These are phyloP conservation scores for Notamacropus eugenii DNA, from an alignment of 2,797 vertebrate species.

Conservation along the genomic window DNA sequence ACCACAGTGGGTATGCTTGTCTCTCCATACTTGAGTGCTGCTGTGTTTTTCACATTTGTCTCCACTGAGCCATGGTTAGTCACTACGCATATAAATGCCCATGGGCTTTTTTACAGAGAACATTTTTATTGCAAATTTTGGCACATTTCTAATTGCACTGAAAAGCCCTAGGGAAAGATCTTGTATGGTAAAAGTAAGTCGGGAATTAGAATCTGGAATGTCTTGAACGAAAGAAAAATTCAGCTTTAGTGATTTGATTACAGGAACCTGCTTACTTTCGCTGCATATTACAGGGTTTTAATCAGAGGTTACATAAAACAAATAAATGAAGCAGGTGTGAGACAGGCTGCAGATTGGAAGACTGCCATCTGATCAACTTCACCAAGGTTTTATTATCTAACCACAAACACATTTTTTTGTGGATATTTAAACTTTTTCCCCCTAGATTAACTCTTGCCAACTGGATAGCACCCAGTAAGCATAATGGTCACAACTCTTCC, in stretches of 20 bases:
- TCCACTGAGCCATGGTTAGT: slow-evolving; percentile 35
- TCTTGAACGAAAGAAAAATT: slow-evolving; percentile 76
- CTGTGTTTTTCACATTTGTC: slow-evolving; percentile 59
- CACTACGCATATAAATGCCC: slow-evolving; percentile 35
- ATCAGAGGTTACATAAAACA: slow-evolving; percentile 74
- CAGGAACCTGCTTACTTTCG: slow-evolving; percentile 70
- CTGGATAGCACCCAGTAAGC: slow-evolving; percentile 61
- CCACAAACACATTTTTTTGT: slow-evolving; percentile 82
- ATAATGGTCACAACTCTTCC: slow-evolving; percentile 56
- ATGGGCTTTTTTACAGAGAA: slow-evolving; percentile 26
- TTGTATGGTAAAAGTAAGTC: slow-evolving; percentile 48
- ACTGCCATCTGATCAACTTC: slow-evolving; percentile 76
- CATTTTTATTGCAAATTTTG: slow-evolving; percentile 44
- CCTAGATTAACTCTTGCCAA: slow-evolving; percentile 81
- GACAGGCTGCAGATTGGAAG: slow-evolving; percentile 73
- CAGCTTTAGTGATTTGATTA: slow-evolving; percentile 72
- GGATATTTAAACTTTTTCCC: slow-evolving; percentile 81
- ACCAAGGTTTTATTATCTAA: slow-evolving; percentile 84
- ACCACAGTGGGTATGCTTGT: not conserved
- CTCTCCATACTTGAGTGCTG: slow-evolving; percentile 49
- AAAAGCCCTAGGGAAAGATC: slow-evolving; percentile 46
- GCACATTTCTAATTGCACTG: slow-evolving; percentile 68
- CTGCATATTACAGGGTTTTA: slow-evolving; percentile 74
- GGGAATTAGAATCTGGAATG: slow-evolving; percentile 64
- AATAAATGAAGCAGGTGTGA: slow-evolving; percentile 81